Conservation (phyloP, 2,797 vertebrate species). For the Danio aesculapii region DNA sequence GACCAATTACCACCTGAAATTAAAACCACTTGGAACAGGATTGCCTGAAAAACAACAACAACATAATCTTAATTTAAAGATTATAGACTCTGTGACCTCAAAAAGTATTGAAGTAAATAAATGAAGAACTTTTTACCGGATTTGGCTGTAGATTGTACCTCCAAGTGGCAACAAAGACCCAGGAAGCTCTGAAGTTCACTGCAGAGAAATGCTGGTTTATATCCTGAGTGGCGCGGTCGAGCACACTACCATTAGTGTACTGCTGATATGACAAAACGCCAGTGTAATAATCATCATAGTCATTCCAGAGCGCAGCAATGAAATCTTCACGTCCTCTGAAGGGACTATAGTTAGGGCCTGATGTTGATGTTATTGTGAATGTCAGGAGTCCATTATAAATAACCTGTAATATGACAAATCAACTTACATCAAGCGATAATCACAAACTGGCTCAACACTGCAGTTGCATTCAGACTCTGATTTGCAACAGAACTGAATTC, state of each 20-base stretch:
- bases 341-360: fast-evolving
- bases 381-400: slow-evolving; percentile 23
- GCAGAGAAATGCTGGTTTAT: slow-evolving; percentile 23
- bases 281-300: fast-evolving
- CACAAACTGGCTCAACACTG: not conserved
- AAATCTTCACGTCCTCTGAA: not conserved
- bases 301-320: slow-evolving; percentile 21
- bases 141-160: not conserved
- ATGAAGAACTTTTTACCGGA: not conserved
- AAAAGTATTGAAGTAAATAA: too few species aligned
- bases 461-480: not conserved
- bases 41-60: not conserved
- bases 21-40: slow-evolving; percentile 8
- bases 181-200: not conserved
- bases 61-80: not conserved
- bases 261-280: not conserved
- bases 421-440: not conserved
- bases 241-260: not conserved
- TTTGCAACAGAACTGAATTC: not conserved
- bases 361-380: not conserved
- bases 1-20: not conserved
- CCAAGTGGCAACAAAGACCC: slow-evolving; percentile 42
- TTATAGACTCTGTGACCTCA: too few species aligned
- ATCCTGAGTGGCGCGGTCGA: not conserved
- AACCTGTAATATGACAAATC: not conserved